These are phyloP conservation scores for Beris morrisii DNA, from an alignment of 2,888 invertebrate species.

Conservation along the genomic window DNA sequence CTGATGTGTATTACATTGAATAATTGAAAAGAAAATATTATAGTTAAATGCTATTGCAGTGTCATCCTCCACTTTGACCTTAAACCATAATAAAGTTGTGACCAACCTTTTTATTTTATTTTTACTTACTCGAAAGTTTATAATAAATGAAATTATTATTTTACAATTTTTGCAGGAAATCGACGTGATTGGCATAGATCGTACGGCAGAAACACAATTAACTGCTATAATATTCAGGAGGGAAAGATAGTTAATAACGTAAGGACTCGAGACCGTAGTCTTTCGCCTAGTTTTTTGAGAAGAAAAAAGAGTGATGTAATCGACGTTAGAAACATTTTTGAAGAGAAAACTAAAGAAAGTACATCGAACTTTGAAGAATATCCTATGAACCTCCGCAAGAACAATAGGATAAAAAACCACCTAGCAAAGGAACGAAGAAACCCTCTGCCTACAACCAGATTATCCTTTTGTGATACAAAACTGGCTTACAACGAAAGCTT, in stretches of 20 bases:
- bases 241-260: constrained; percentile 21
- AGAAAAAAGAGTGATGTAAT: constrained; percentile 25
- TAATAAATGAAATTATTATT: no score
- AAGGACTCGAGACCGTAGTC: constrained; percentile 18
- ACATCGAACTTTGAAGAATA: constrained; percentile 7
- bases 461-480: constrained; percentile 28
- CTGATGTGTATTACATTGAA: no score
- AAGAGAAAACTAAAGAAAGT: constrained; percentile 28
- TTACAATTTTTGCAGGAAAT: constrained; percentile 15
- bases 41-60: no score
- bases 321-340: constrained; percentile 25
- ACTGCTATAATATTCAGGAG: constrained; percentile 28
- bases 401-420: constrained; percentile 7
- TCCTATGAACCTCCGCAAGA: constrained; percentile 4
- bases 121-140: no score
- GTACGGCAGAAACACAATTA: constrained; percentile 20
- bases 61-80: no score
- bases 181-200: constrained; percentile 27
- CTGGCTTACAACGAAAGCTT: constrained; percentile 10
- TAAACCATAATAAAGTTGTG: no score
- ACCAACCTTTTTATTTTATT: no score
- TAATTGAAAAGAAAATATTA: no score
- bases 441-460: constrained; percentile 20
- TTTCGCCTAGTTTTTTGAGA: constrained; percentile 22
- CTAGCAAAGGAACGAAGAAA: constrained; percentile 26